Conservation (phyloP, 1,140 invertebrate genomes). For the Bombus sibiricus region DNA sequence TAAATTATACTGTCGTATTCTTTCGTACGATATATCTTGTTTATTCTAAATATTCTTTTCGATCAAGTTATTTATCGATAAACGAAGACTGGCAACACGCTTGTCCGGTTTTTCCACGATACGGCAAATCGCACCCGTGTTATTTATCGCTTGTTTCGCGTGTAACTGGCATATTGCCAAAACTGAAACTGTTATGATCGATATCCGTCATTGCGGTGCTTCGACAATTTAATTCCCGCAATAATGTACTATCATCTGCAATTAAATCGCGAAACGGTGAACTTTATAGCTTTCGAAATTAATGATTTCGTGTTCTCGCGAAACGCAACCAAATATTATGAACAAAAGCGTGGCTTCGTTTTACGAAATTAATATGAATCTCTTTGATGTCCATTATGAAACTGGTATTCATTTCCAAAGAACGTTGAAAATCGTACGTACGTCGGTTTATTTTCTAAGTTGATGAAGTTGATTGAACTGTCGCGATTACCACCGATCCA, state of each 20-base stretch:
- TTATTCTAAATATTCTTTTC: not conserved
- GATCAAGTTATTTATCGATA: not conserved
- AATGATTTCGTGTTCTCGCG: not conserved
- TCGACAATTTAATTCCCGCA: conserved; percentile 16
- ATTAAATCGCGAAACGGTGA: not conserved
- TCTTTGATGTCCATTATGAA: too few relatives aligned
- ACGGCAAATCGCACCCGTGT: not conserved
- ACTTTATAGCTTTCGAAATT: not conserved
- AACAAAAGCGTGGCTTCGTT: not conserved
- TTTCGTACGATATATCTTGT: not conserved
- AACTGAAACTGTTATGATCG: conserved; percentile 29
- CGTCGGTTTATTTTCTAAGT: not conserved
- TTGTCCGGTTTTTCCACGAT: not conserved
- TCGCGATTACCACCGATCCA: conserved; percentile 30
- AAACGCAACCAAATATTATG: too few relatives aligned
- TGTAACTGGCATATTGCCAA: conserved; percentile 23
- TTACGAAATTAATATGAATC: not conserved
- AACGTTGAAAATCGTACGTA: not conserved
- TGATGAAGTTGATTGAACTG: conserved; percentile 27
- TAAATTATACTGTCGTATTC: too few relatives aligned
- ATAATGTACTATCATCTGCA: not conserved
- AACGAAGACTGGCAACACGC: too few relatives aligned
- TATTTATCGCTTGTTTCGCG: conserved; percentile 42
- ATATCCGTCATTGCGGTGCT: conserved; percentile 37
- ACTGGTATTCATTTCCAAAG: not conserved